A percentile compares a stretch with the other conserved stretches of the same genome.
Evolutionary conservation across 2,113 vertebrate species (phyloP).

Genomic region (Gallinago paraguaiae): DNA sequence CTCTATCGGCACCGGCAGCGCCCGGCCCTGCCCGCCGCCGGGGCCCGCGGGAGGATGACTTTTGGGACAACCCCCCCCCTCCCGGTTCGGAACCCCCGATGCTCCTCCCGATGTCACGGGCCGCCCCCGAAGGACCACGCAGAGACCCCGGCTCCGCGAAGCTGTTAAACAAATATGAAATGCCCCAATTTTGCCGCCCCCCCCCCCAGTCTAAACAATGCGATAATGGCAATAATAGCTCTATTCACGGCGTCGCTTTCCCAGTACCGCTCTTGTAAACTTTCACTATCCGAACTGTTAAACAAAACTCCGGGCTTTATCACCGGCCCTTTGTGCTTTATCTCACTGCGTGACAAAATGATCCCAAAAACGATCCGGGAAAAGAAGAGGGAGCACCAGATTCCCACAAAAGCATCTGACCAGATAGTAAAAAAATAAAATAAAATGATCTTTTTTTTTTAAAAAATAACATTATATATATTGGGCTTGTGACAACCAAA

Average conservation of each 20-base stretch:
- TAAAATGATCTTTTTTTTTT: neutral
- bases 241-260: neutral
- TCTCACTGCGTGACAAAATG: neutral
- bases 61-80: neutral
- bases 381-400: neutral
- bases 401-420: neutral
- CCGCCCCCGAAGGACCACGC: neutral
- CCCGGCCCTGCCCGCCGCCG: neutral
- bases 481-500: neutral
- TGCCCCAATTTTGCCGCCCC: neutral
- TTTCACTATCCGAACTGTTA: constrained; percentile 38
- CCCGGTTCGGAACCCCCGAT: too few relatives aligned
- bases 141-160: neutral
- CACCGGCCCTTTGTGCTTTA: constrained; percentile 24
- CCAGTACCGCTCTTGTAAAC: constrained; percentile 34
- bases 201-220: neutral
- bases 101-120: neutral
- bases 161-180: neutral
- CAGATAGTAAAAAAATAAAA: neutral
- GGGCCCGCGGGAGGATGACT: neutral
- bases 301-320: neutral
- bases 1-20: constrained; percentile 78
- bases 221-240: neutral
- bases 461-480: neutral
- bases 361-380: neutral